Evolutionary conservation across 2,888 invertebrate species (phyloP), one percentile per base, ranked within the genome.

Genomic region (Choristoneura rosaceana): DNA sequence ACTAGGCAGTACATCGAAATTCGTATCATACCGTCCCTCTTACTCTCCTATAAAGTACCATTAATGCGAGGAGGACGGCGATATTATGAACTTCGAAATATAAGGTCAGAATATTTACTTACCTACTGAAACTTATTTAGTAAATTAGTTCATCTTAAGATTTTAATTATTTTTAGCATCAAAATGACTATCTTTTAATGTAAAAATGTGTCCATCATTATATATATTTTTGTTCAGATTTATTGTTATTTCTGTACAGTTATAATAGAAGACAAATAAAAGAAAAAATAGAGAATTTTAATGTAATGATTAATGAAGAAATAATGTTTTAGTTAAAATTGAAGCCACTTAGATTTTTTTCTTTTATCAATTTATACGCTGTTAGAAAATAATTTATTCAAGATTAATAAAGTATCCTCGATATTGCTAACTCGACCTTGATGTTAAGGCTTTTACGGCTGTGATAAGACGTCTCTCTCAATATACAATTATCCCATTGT

Each of bases 391-490:
- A 38, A 38, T 4, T 38, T 38, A 38, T 4, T 38, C 7, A 38
- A 38, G 38, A 4, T 38, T 3, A 38, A 38, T 38, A 34, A 25
- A 25, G 25, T 59, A 34, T 50, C 43, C 43, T 33, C 12, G 43
- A 52, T 55, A 62, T 52, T 50, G 55, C 47, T 62, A 61, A 52
- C 17, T 52, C 38, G n/a, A 55, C 12, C 43, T 45, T 47, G n/a
- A 60, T 9, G 55, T 10, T 45, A 70, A 79, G 78, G 80, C 79
- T 81, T 75, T 73, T 75, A 77, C 75, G 85, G 87, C 88, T 88
- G 88, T 88, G 88, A 88, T 88, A 82, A 74, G 4, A 66, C 43
- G 33, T 64, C 60, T 55, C 43, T 58, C 43, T 59, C n/a, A 14
- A 33, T 58, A 33, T 25, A 50, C 50, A 68, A 67, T 38, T 55